A percentile compares a stretch with the other conserved stretches of the same genome.
Evolutionary conservation across 2,797 vertebrate species (phyloP).

Genomic region (Vespertilio murinus): DNA sequence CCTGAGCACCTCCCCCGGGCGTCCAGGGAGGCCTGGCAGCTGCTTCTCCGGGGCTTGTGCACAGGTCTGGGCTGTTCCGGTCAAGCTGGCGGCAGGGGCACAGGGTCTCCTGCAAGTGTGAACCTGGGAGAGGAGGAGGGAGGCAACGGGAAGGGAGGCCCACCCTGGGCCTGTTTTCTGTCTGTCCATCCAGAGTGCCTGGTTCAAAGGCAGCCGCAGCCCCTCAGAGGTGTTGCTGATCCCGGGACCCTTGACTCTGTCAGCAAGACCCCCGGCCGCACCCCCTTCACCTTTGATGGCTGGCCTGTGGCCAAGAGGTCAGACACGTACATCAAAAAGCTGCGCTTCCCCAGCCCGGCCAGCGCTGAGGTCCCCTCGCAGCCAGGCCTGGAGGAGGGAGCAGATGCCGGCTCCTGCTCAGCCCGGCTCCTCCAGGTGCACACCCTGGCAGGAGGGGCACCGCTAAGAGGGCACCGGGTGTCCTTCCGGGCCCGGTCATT

Average conservation of each 20-base stretch:
- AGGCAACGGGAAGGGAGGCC: background rate
- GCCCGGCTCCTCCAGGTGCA: no score
- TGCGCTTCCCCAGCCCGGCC: background rate
- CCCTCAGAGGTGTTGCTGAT: background rate
- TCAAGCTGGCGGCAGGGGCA: background rate
- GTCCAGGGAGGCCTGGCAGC: background rate
- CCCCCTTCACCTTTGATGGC: slow-evolving; percentile 7
- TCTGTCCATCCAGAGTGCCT: background rate
- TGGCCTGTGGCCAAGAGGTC: background rate
- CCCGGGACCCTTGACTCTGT: slow-evolving; percentile 3
- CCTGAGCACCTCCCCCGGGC: background rate
- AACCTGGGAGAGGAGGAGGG: no score
- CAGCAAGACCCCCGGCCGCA: background rate
- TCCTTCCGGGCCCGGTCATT: fast-evolving
- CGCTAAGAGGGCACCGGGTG: background rate
- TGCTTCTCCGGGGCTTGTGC: background rate
- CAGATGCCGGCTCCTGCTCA: background rate
- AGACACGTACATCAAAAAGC: background rate
- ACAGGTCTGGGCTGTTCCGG: background rate
- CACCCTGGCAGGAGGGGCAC: background rate
- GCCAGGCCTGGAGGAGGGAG: background rate
- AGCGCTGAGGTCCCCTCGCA: background rate
- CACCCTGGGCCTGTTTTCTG: background rate
- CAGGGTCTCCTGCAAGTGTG: background rate
- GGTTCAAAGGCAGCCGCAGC: slow-evolving; percentile 38